phyloP scores from a whole-genome alignment of 2,888 invertebrate species.

The Nomada ferruginata region DNA sequence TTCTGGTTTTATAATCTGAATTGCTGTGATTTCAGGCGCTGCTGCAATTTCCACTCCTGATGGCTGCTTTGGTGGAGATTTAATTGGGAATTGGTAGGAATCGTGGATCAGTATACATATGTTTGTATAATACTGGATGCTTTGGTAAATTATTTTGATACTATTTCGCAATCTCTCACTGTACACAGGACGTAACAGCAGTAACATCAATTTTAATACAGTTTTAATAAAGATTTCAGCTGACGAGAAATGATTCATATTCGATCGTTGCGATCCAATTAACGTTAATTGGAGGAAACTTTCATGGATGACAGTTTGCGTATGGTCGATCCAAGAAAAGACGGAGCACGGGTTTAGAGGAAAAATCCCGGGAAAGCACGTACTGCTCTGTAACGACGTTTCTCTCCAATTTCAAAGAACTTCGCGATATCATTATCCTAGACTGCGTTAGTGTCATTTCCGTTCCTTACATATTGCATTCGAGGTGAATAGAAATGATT shows the following conservation, averaged over 20 bases:
- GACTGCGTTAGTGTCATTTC: slow-evolving; percentile 38
- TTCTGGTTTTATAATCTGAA: neutral
- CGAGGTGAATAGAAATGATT: slow-evolving; percentile 7
- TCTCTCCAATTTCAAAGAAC: slow-evolving; percentile 12
- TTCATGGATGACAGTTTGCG: slow-evolving; percentile 7
- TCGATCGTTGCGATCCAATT: slow-evolving; percentile 6
- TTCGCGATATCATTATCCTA: slow-evolving; percentile 27
- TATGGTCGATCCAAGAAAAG: slow-evolving; percentile 2
- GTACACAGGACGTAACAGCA: too few relatives aligned
- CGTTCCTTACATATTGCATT: neutral
- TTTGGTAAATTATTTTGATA: too few relatives aligned
- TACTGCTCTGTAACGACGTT: slow-evolving; percentile 44
- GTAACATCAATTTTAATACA: too few relatives aligned
- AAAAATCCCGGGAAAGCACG: slow-evolving; percentile 52
- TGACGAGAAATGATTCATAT: neutral
- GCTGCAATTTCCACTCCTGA: neutral
- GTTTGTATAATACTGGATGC: too few relatives aligned
- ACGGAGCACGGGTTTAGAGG: neutral
- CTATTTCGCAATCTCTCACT: too few relatives aligned
- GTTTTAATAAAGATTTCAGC: neutral
- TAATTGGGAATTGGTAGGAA: neutral
- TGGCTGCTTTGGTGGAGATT: neutral
- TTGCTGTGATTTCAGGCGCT: neutral
- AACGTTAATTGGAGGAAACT: slow-evolving; percentile 12
- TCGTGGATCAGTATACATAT: too few relatives aligned